Evolutionary conservation across 2,888 invertebrate species (phyloP), one percentile per base, ranked within the genome.

Genomic region (Malthinus seriepunctatus): DNA sequence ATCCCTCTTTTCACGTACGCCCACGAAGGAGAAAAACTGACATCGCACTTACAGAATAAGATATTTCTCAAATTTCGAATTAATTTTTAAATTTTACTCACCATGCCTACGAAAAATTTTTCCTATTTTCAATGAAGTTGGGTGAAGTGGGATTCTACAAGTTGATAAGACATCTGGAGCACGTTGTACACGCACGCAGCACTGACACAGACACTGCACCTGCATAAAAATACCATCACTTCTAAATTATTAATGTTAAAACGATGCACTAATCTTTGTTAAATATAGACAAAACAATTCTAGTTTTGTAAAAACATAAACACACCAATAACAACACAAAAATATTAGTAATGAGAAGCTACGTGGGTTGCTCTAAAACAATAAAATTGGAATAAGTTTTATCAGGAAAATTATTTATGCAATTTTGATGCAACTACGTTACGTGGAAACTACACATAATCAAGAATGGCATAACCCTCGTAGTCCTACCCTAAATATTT

Each of bases 161-260:
- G 45, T 54, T 33, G 15, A 42, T 31, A 53, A 45, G 33, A 50
- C 58, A 59, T 54, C 38, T 32, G 48, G 33, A 54, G 32, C 48
- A 54, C 54, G 34, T 39, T 47, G 54, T 38, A 46, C 51, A 32
- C 45, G 32, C 34, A 49, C 51, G 52, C 57, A 32, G 15, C 58
- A 59, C 58, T 45, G 50, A 54, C 58, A 58, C 54, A 57, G 55
- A 58, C 58, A 59, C 58, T 59, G 58, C 58, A 59, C 58, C 58
- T 59, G 49, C 23, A 53, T 33, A 59, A 49, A 39, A 34, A 55
- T 10, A n/a, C 10, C 7, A 34, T 35, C 39, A 35, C 49, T 34
- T 49, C 34, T 49, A 49, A 15, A 35, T 42, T 42, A 42, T 42
- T 42, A 42, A 15, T 42, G 39, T 42, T 42, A 42, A 23, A 15